phyloP scores from a whole-genome alignment of 1,140 invertebrate genomes.

The Cryptotermes secundus region DNA sequence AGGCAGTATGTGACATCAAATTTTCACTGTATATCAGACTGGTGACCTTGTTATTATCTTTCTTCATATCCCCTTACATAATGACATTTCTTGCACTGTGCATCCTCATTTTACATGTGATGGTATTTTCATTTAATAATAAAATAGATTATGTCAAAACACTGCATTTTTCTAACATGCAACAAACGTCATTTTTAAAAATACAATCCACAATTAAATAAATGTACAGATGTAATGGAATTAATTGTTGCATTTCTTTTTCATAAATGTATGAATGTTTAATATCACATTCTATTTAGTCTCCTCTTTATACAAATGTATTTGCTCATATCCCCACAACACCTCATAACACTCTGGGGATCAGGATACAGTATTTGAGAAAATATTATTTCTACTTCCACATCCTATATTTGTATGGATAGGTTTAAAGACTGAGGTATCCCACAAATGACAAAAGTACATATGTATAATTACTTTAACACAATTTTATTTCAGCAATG shows the following conservation, averaged over 20 bases:
- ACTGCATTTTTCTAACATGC: background rate
- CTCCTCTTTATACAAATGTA: background rate
- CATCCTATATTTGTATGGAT: background rate
- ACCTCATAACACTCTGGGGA: background rate
- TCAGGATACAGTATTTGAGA: too few species aligned
- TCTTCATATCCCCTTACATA: too few species aligned
- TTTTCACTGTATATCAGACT: too few species aligned
- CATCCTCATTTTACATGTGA: too few species aligned
- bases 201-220: slow-evolving; percentile 7
- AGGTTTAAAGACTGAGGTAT: background rate
- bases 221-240: background rate
- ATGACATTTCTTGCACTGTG: too few species aligned
- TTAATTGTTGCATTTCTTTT: background rate
- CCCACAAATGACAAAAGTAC: slow-evolving; percentile 19
- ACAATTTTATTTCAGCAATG: slow-evolving; percentile 17
- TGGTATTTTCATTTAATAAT: background rate
- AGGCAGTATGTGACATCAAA: too few species aligned
- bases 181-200: background rate
- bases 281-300: slow-evolving; percentile 1
- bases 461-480: slow-evolving; percentile 7
- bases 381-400: background rate
- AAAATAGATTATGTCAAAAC: background rate
- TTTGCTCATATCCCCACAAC: background rate
- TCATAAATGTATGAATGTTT: background rate
- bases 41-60: too few species aligned